These are phyloP conservation scores for Pseudomyrmex sp. DNA, from an alignment of 1,140 invertebrate species.

Conservation along the genomic window DNA sequence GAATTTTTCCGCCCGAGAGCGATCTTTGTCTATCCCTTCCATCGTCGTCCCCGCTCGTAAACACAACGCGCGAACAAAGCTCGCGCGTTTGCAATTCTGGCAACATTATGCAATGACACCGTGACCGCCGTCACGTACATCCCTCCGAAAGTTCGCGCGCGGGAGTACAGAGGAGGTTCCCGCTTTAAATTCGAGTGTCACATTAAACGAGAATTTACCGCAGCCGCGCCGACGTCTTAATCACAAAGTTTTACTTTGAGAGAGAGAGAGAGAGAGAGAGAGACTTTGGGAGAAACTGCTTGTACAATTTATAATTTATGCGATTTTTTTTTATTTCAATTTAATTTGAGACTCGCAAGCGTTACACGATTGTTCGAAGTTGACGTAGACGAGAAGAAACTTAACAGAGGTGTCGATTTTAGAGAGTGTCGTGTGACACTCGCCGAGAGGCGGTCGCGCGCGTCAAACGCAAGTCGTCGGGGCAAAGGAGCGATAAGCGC, in stretches of 20 bases:
- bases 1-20: not conserved
- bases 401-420: not conserved
- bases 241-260: not conserved
- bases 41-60: slow-evolving; percentile 6
- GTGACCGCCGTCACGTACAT: slow-evolving; percentile 13
- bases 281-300: not conserved
- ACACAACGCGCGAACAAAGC: slow-evolving; percentile 30
- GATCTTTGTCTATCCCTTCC: not conserved
- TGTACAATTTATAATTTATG: not conserved
- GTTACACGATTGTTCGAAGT: not conserved
- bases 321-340: too few relatives aligned
- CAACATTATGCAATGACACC: slow-evolving; percentile 40
- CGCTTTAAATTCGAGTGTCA: slow-evolving; percentile 9
- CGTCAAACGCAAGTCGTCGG: not conserved
- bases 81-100: slow-evolving; percentile 28
- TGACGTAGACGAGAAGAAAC: not conserved
- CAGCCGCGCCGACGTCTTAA: not conserved
- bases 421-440: not conserved
- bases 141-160: not conserved
- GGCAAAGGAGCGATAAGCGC: slow-evolving; percentile 29
- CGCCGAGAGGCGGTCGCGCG: not conserved
- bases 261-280: not conserved
- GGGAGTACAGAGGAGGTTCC: not conserved
- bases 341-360: not conserved
- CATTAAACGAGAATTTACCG: slow-evolving; percentile 18